These are phyloP conservation scores for Melinaea marsaeus DNA, from an alignment of 2,888 invertebrate species.

Conservation along the genomic window DNA sequence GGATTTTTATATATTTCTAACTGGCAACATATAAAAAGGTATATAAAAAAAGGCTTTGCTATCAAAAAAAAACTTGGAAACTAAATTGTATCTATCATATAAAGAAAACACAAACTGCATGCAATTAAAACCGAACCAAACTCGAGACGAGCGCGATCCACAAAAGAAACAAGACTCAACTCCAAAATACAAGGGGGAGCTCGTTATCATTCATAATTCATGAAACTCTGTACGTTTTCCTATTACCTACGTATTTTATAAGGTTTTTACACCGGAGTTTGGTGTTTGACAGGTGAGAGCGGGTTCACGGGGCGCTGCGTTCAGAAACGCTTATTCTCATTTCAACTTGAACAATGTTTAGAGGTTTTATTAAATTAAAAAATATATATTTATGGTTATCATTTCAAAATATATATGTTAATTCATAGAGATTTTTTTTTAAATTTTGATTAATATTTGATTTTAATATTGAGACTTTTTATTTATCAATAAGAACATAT, in stretches of 20 bases:
- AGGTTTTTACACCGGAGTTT: conserved; percentile 70
- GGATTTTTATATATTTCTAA: too few species aligned
- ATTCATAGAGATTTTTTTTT: too few species aligned
- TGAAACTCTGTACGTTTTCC: conserved; percentile 71
- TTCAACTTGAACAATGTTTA: not conserved
- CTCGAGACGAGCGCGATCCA: conserved; percentile 49
- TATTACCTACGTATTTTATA: conserved; percentile 72
- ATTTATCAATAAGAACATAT: too few species aligned
- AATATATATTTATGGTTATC: too few species aligned
- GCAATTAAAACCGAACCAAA: conserved; percentile 40
- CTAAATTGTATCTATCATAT: conserved; percentile 16
- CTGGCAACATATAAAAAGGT: too few species aligned
- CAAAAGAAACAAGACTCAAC: conserved; percentile 70
- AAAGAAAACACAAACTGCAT: conserved; percentile 31
- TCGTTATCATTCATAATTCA: conserved; percentile 78
- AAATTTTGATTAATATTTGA: too few species aligned
- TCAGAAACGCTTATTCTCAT: conserved; percentile 12
- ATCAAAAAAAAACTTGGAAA: conserved; percentile 26
- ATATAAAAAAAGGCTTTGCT: too few species aligned
- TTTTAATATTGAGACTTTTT: too few species aligned
- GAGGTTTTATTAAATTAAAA: not conserved
- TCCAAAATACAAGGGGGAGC: conserved; percentile 53
- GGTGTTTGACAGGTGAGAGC: conserved; percentile 45
- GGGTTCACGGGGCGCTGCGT: conserved; percentile 15
- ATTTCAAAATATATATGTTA: too few species aligned